Evolutionary conservation across 2,888 invertebrate genomes (phyloP), one percentile per base, ranked within the genome.

Genomic region (Agrochola litura): DNA sequence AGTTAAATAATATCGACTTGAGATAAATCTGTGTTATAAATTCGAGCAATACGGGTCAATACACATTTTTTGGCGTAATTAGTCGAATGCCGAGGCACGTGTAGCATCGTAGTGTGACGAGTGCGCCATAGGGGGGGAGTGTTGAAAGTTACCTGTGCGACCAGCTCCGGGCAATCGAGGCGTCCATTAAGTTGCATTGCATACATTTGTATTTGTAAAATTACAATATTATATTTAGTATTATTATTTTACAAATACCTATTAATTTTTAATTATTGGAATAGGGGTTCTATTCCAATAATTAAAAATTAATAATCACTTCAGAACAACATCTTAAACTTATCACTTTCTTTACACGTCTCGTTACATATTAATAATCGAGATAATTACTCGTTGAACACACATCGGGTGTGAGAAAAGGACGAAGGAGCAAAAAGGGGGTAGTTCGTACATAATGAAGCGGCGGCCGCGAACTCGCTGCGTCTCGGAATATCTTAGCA

Each of bases 401-500:
- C 86, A 89, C 89, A 90, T 91, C 87, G 89, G 83, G 89, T 91
- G 90, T 88, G 89, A 89, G 87, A 85, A 89, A 88, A 89, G 88
- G 87, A 79, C 64, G 84, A 87, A 85, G 84, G 90, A 90, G 91
- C 91, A 92, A 93, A 94, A 93, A 90, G 90, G 91, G 89, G 79
- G 73, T 56, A 85, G 86, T 89, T 92, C 90, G 87, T 95, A 90
- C 94, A 95, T 95, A 93, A 95, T 95, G 87, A 90, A 95, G 91
- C 90, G 90, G 79, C 91, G 94, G 94, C 92, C 92, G 92, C 92
- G 91, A 93, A 91, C 90, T 91, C 90, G 43, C 76, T 86, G 88
- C 92, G 90, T 92, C 94, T 94, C 92, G 81, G 95, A 95, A 95
- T 95, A 95, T 94, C 95, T 95, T 92, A 95, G 91, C 91, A 93